A percentile compares a stretch with the other conserved stretches of the same genome.
phyloP scores from a whole-genome alignment of 2,797 vertebrate genomes.

The Sebastes melanostomus region DNA sequence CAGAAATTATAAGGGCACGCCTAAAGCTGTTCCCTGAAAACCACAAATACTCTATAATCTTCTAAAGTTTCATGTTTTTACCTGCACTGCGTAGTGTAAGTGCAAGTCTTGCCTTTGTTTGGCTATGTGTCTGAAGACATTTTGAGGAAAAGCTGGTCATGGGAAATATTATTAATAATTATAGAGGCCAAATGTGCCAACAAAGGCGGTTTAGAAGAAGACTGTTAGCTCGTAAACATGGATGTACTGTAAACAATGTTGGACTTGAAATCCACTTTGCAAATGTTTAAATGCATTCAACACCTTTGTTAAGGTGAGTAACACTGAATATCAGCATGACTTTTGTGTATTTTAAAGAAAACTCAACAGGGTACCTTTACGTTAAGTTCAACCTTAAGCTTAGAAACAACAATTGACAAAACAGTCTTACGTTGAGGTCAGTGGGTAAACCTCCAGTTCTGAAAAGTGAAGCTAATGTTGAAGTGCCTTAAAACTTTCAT shows the following conservation, averaged over 20 bases:
- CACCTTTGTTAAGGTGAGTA: background rate
- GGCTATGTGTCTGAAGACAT: background rate
- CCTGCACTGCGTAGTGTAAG: background rate
- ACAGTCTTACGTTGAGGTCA: background rate
- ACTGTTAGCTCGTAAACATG: background rate
- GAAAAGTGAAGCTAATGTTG: too few relatives aligned
- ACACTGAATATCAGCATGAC: background rate
- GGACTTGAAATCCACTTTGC: background rate
- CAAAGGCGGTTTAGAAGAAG: background rate
- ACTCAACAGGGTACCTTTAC: background rate
- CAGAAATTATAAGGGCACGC: background rate
- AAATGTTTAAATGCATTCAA: background rate
- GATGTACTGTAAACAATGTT: background rate
- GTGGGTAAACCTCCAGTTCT: rapidly evolving
- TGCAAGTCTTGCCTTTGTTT: background rate
- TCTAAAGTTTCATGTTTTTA: background rate
- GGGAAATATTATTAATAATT: background rate
- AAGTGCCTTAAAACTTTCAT: rapidly evolving
- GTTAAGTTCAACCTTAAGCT: background rate
- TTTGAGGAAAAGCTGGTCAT: background rate
- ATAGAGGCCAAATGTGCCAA: background rate
- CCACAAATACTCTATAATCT: background rate
- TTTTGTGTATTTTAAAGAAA: background rate
- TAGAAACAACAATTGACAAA: background rate
- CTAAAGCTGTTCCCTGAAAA: background rate